Percentiles rank a stretch among this genome's conserved stretches.
Conservation (phyloP, 2,113 vertebrate genomes). For the Salvelinus fontinalis region DNA sequence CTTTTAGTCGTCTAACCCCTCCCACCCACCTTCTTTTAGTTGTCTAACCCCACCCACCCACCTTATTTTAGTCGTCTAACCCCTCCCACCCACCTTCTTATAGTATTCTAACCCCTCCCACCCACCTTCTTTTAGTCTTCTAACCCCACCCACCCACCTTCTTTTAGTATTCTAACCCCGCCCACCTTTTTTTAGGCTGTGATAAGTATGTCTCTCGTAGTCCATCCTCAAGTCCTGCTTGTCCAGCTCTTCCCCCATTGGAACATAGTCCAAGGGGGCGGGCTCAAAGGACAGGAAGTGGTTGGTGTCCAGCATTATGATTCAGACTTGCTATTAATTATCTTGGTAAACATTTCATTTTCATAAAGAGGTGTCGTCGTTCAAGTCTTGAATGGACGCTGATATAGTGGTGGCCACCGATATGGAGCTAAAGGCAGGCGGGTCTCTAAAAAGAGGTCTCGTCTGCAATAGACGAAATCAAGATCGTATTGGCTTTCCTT, state of each 20-base stretch:
- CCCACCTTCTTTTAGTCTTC: constrained; percentile 73
- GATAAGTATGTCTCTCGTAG: constrained; percentile 70
- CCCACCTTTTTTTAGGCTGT: constrained; percentile 80
- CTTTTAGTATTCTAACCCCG: neutral
- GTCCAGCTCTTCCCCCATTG: constrained; percentile 65
- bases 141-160: too few species aligned
- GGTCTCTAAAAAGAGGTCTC: constrained; percentile 14
- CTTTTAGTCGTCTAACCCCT: too few species aligned
- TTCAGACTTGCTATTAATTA: constrained; percentile 41
- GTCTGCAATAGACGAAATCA: constrained; percentile 28
- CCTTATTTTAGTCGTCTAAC: too few species aligned
- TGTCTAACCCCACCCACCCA: neutral
- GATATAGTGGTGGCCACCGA: neutral
- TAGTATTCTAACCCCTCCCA: constrained; percentile 44
- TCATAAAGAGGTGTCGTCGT: constrained; percentile 31
- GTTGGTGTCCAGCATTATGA: constrained; percentile 78
- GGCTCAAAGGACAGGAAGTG: constrained; percentile 69
- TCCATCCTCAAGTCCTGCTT: constrained; percentile 62
- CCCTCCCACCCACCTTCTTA: too few species aligned
- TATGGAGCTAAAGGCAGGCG: neutral
- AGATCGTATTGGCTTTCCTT: constrained; percentile 15
- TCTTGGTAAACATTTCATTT: constrained; percentile 40
- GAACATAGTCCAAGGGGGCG: constrained; percentile 66
- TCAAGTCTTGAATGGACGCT: constrained; percentile 28
- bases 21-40: neutral